These are phyloP conservation scores for Pristionchus arcanus DNA, from an alignment of 2,888 invertebrate species.

Conservation along the genomic window DNA sequence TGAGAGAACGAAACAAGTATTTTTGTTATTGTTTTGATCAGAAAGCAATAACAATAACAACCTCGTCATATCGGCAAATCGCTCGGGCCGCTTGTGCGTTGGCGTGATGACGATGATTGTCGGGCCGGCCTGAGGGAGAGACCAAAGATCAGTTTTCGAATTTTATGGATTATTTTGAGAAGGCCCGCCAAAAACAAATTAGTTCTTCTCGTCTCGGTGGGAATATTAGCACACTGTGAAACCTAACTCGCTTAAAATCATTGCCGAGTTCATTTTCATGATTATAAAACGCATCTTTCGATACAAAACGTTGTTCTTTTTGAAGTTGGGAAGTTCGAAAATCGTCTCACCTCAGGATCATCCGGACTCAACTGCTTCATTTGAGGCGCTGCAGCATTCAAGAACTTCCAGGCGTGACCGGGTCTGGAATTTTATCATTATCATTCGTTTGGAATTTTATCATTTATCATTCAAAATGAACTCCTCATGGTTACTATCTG, in stretches of 20 bases:
- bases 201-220: no score
- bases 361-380: not conserved
- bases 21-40: not conserved
- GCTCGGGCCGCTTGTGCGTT: slow-evolving; percentile 70
- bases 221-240: not conserved
- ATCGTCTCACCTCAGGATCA: not conserved
- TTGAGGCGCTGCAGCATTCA: not conserved
- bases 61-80: slow-evolving; percentile 75
- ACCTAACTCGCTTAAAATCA: not conserved
- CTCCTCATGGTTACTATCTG: no score
- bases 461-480: no score
- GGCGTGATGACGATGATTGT: slow-evolving; percentile 68
- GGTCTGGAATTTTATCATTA: not conserved
- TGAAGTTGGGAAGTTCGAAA: no score
- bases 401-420: not conserved
- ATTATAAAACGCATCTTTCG: no score
- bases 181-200: no score
- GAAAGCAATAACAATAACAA: slow-evolving; percentile 19
- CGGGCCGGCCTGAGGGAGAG: slow-evolving; percentile 17
- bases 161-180: not conserved
- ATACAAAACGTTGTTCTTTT: no score
- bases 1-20: no score
- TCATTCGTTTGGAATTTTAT: no score
- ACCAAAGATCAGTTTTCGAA: not conserved
- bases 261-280: no score